A percentile compares a stretch with the other conserved stretches of the same genome.
Evolutionary conservation across 2,888 invertebrate species (phyloP).

Genomic region (Eupithecia exiguata): DNA sequence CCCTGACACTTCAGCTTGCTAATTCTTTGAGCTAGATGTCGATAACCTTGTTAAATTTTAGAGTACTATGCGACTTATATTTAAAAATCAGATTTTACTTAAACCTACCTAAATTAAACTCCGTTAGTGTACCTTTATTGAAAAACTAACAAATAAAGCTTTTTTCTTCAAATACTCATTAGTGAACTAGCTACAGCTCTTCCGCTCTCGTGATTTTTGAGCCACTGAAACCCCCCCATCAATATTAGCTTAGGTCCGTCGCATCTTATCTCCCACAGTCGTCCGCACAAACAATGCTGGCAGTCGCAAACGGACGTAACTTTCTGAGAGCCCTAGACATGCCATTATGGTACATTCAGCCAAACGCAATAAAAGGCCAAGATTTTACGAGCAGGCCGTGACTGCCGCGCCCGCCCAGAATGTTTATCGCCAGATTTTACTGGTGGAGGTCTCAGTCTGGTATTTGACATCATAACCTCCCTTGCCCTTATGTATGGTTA

Average conservation of each 20-base stretch:
- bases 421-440: conserved; percentile 66
- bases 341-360: conserved; percentile 66
- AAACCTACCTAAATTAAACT: too few relatives aligned
- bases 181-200: neutral
- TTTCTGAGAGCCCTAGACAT: conserved; percentile 59
- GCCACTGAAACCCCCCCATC: conserved; percentile 14
- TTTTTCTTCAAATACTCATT: too few relatives aligned
- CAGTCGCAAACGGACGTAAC: conserved; percentile 59
- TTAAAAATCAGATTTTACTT: too few relatives aligned
- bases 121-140: too few relatives aligned
- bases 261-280: conserved; percentile 43
- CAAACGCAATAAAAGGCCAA: conserved; percentile 65
- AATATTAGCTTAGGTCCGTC: conserved; percentile 46
- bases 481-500: neutral
- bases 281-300: conserved; percentile 48
- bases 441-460: conserved; percentile 43
- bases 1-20: too few relatives aligned
- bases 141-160: too few relatives aligned
- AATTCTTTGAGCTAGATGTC: too few relatives aligned
- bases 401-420: conserved; percentile 51
- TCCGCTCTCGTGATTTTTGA: neutral
- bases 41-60: too few relatives aligned
- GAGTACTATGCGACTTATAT: too few relatives aligned
- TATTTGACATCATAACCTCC: conserved; percentile 18
- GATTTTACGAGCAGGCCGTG: conserved; percentile 71